These are phyloP conservation scores for Ibycter americanus DNA, from an alignment of 2,797 vertebrate species.

Conservation along the genomic window DNA sequence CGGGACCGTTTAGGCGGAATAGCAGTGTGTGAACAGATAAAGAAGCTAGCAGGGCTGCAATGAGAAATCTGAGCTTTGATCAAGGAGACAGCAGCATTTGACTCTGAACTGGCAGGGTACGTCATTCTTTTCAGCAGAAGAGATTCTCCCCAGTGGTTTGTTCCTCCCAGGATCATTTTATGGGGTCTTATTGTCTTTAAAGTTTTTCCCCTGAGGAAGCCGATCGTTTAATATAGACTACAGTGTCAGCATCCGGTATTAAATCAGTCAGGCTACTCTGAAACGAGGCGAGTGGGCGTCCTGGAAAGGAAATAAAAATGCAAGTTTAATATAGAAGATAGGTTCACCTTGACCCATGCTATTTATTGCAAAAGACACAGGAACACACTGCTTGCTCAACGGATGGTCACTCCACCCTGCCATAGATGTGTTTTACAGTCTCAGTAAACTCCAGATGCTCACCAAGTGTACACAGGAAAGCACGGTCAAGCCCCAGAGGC, in stretches of 20 bases:
- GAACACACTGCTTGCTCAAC: not conserved
- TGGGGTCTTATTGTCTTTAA: slow-evolving; percentile 34
- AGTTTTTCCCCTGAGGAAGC: slow-evolving; percentile 65
- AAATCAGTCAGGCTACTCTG: slow-evolving; percentile 81
- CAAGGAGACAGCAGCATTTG: slow-evolving; percentile 22
- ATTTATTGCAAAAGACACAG: not conserved
- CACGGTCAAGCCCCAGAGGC: not conserved
- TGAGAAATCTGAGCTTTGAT: slow-evolving; percentile 40
- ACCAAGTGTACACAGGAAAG: not conserved
- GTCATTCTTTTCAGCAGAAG: slow-evolving; percentile 22
- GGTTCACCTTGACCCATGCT: not conserved
- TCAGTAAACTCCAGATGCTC: not conserved
- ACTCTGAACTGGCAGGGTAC: slow-evolving; percentile 15
- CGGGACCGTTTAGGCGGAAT: not conserved
- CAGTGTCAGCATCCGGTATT: slow-evolving; percentile 80
- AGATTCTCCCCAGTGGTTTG: slow-evolving; percentile 27
- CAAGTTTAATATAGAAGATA: not conserved
- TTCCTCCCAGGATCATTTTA: not conserved
- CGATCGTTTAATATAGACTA: slow-evolving; percentile 83
- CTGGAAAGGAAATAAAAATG: slow-evolving; percentile 71
- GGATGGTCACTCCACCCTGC: not conserved
- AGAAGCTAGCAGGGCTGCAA: not conserved
- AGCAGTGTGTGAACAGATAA: slow-evolving; percentile 14
- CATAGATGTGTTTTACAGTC: not conserved
- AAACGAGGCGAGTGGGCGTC: slow-evolving; percentile 84